phyloP scores from a whole-genome alignment of 1,140 invertebrate species.

The Chelonus insularis region DNA sequence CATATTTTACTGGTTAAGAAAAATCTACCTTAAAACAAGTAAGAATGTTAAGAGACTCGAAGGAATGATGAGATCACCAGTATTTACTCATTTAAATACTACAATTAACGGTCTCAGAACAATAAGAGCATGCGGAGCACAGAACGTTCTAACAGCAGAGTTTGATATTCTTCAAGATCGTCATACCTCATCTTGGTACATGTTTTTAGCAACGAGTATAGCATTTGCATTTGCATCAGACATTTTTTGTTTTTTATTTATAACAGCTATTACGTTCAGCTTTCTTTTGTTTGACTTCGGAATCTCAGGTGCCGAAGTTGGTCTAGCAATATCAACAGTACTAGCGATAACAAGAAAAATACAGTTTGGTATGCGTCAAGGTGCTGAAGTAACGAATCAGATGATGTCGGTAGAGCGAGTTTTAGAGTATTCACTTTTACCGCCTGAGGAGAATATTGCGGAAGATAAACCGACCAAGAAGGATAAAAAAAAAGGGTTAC shows the following conservation, averaged over 20 bases:
- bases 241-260: constrained; percentile 70
- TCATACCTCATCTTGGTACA: constrained; percentile 74
- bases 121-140: constrained; percentile 67
- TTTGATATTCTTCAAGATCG: constrained; percentile 70
- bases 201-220: constrained; percentile 76
- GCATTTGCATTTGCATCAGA: constrained; percentile 82
- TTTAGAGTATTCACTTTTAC: no score
- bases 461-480: no score
- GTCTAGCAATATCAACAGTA: constrained; percentile 81
- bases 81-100: no score
- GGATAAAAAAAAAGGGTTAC: no score
- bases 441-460: no score
- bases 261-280: constrained; percentile 69
- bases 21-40: constrained; percentile 69
- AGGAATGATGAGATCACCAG: no score
- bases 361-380: constrained; percentile 84
- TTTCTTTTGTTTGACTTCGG: no score
- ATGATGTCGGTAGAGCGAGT: constrained; percentile 81
- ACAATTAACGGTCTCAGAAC: constrained; percentile 69
- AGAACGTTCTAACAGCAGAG: constrained; percentile 64
- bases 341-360: constrained; percentile 81
- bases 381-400: no score
- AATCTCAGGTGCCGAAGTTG: constrained; percentile 67
- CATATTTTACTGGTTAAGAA: constrained; percentile 65
- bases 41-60: no score